Percentiles rank a stretch among this genome's conserved stretches.
phyloP scores from a whole-genome alignment of 2,113 vertebrate species.

The Rhineura floridana region DNA sequence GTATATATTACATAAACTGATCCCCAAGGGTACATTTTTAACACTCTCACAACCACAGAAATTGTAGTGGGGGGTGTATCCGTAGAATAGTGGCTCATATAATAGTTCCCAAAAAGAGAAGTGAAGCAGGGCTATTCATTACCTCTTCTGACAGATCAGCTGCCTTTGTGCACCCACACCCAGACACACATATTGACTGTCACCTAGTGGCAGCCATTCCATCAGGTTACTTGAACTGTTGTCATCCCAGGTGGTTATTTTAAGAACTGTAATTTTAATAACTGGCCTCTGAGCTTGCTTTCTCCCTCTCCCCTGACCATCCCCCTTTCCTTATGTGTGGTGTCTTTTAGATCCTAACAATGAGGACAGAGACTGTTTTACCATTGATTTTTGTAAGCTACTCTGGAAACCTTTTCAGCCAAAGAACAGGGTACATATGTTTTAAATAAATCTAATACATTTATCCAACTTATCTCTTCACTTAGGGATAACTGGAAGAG shows the following conservation, averaged over 20 bases:
- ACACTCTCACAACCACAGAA: neutral
- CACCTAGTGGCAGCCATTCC: neutral
- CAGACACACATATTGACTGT: neutral
- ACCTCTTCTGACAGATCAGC: neutral
- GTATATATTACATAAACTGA: neutral
- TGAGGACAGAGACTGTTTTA: neutral
- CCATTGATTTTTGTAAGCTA: too few species aligned
- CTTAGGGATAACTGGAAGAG: neutral
- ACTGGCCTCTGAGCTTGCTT: neutral
- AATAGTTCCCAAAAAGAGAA: neutral
- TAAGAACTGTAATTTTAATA: too few species aligned
- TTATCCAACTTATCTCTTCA: neutral
- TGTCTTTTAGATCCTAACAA: neutral
- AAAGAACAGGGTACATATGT: neutral
- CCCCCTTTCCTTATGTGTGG: neutral
- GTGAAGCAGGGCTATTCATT: neutral
- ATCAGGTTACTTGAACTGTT: too few species aligned
- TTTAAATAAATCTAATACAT: neutral
- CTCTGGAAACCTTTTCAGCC: neutral
- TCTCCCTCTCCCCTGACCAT: neutral
- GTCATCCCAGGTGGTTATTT: too few species aligned
- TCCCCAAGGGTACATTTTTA: neutral
- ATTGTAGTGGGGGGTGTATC: neutral
- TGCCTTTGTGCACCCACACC: neutral
- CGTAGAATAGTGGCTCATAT: neutral